Evolutionary conservation across 2,888 invertebrate genomes (phyloP).

Genomic region (Rotaria magnacalcarata): DNA sequence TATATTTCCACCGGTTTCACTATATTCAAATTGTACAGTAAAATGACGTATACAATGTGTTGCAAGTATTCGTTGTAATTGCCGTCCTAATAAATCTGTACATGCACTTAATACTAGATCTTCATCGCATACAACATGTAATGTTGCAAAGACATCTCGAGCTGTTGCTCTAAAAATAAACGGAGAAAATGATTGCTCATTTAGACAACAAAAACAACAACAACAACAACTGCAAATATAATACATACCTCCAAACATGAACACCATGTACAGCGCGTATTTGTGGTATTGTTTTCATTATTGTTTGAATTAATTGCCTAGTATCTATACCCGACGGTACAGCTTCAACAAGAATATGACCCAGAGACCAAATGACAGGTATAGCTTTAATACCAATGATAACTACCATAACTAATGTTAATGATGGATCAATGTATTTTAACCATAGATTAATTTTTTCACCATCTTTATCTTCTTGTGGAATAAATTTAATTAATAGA

Average conservation of each 20-base stretch:
- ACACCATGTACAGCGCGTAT: conserved; percentile 35
- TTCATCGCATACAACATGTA: conserved; percentile 26
- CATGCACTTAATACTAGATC: conserved; percentile 6
- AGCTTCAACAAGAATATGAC: conserved; percentile 21
- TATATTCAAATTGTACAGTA: conserved; percentile 17
- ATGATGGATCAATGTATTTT: conserved; percentile 34
- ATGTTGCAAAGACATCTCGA: conserved; percentile 15
- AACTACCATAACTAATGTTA: conserved; percentile 23
- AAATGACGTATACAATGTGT: conserved; percentile 36
- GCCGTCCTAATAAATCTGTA: not conserved
- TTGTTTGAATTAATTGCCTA: not conserved
- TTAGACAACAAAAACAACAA: not conserved
- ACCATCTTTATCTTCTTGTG: not conserved
- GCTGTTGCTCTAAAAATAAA: conserved; percentile 27
- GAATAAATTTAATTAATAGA: conserved; percentile 26
- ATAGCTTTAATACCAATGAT: conserved; percentile 16
- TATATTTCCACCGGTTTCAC: not conserved
- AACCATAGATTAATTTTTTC: not conserved
- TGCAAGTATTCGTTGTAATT: conserved; percentile 31
- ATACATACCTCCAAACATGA: not conserved
- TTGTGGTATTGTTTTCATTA: conserved; percentile 27
- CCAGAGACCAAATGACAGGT: conserved; percentile 15
- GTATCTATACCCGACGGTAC: conserved; percentile 17
- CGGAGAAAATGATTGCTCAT: not conserved
- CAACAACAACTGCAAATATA: too few species aligned